These are phyloP conservation scores for Sebastes fasciatus DNA, from an alignment of 2,113 vertebrate species.

Conservation along the genomic window DNA sequence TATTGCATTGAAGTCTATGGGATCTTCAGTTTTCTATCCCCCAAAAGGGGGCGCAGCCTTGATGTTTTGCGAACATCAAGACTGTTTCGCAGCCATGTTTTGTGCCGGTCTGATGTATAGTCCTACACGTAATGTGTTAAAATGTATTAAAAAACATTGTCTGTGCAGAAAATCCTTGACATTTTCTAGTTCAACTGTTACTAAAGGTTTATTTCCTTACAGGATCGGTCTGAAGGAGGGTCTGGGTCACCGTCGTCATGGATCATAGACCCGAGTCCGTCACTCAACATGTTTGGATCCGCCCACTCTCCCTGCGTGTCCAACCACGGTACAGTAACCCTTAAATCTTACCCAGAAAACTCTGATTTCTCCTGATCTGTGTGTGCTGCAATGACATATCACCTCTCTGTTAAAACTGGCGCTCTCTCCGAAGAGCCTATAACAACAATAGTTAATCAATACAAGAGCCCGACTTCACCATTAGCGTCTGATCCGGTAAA, in stretches of 20 bases:
- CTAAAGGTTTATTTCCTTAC: neutral
- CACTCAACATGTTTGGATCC: conserved; percentile 51
- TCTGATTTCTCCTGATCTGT: neutral
- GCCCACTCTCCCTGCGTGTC: conserved; percentile 35
- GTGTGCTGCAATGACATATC: conserved; percentile 21
- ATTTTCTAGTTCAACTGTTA: too few species aligned
- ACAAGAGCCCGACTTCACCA: conserved; percentile 57
- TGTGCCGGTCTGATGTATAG: too few species aligned
- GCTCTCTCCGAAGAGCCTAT: conserved; percentile 26
- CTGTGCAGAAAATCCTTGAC: too few species aligned
- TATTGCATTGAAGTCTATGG: too few species aligned
- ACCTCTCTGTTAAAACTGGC: conserved; percentile 27
- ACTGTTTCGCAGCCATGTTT: too few species aligned
- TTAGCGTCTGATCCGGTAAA: conserved; percentile 73
- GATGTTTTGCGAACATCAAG: too few species aligned
- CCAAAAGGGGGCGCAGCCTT: too few species aligned
- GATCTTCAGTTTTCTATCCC: too few species aligned
- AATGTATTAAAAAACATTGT: too few species aligned
- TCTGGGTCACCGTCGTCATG: conserved; percentile 75
- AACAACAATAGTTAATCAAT: conserved; percentile 75
- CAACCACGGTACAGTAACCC: conserved; percentile 42
- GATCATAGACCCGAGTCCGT: conserved; percentile 68
- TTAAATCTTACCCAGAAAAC: neutral
- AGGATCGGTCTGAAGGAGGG: conserved; percentile 57
- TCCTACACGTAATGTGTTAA: too few species aligned